Conservation (phyloP, 2,888 invertebrate genomes). For the Monopis laevigella region DNA sequence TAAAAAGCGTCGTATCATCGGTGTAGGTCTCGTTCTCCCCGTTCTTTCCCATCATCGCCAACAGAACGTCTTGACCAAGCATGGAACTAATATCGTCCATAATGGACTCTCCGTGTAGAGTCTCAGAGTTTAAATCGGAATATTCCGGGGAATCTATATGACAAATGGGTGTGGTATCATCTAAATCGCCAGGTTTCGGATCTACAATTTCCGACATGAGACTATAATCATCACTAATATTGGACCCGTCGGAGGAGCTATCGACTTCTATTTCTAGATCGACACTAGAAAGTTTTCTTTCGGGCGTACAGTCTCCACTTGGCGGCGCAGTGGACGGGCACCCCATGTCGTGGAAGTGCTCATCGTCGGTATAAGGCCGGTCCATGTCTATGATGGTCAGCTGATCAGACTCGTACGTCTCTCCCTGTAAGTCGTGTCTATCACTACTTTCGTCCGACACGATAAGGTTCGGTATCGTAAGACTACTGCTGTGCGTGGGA, state of each 20-base stretch:
- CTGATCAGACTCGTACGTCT: conserved; percentile 69
- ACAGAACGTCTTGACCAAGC: conserved; percentile 73
- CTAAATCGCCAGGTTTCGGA: conserved; percentile 47
- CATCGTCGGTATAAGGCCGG: conserved; percentile 58
- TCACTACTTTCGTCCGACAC: conserved; percentile 54
- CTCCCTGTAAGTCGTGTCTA: conserved; percentile 54
- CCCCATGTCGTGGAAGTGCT: conserved; percentile 43
- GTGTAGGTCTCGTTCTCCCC: conserved; percentile 74
- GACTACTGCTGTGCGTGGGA: conserved; percentile 43
- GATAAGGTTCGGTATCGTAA: conserved; percentile 59
- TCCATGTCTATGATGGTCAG: conserved; percentile 74
- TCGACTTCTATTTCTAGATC: conserved; percentile 62
- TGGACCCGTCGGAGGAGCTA: conserved; percentile 69
- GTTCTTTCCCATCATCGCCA: conserved; percentile 72
- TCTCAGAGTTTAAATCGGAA: conserved; percentile 78
- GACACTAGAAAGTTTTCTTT: conserved; percentile 47
- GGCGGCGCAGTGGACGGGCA: conserved; percentile 39
- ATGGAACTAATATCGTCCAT: conserved; percentile 83
- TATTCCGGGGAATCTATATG: conserved; percentile 87
- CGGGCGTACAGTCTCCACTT: conserved; percentile 50
- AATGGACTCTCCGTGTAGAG: conserved; percentile 79
- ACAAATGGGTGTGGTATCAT: conserved; percentile 69
- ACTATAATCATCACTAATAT: conserved; percentile 77
- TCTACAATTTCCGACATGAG: conserved; percentile 75
- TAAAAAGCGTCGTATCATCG: conserved; percentile 75